phyloP scores from a whole-genome alignment of 2,797 vertebrate species.

The Brachyalestes nurse region DNA sequence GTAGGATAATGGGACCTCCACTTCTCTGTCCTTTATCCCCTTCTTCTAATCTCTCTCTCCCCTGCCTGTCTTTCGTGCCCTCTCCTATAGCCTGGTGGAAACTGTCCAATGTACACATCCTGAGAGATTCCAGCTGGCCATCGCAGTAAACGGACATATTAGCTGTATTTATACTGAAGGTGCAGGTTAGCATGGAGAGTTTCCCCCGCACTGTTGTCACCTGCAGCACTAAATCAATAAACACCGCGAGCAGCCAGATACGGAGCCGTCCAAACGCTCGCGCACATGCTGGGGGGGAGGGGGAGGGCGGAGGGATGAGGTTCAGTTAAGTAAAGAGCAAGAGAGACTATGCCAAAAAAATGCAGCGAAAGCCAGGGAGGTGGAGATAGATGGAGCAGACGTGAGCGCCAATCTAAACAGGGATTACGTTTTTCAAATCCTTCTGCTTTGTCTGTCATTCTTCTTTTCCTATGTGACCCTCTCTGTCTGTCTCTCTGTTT shows the following conservation, averaged over 20 bases:
- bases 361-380: conserved; percentile 23
- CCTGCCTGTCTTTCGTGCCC: conserved; percentile 19
- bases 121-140: conserved; percentile 58
- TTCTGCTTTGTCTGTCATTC: conserved; percentile 50
- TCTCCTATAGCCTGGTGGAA: conserved; percentile 55
- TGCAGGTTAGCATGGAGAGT: conserved; percentile 43
- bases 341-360: conserved; percentile 7
- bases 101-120: conserved; percentile 58
- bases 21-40: conserved; percentile 41
- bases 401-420: conserved; percentile 53
- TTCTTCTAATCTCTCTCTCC: conserved; percentile 18
- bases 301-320: conserved; percentile 1
- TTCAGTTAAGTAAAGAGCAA: conserved; percentile 21
- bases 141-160: conserved; percentile 62
- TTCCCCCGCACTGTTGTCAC: conserved; percentile 45
- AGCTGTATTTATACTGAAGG: conserved; percentile 59
- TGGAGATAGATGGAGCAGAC: conserved; percentile 38
- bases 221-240: conserved; percentile 57
- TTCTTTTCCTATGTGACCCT: conserved; percentile 40
- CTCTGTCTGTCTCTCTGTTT: conserved; percentile 34
- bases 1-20: conserved; percentile 51
- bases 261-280: conserved; percentile 22
- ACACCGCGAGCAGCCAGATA: conserved; percentile 37
- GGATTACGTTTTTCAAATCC: conserved; percentile 50
- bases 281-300: conserved; percentile 31